These are phyloP conservation scores for Eupithecia exiguata DNA, from an alignment of 2,888 invertebrate genomes.

Conservation along the genomic window DNA sequence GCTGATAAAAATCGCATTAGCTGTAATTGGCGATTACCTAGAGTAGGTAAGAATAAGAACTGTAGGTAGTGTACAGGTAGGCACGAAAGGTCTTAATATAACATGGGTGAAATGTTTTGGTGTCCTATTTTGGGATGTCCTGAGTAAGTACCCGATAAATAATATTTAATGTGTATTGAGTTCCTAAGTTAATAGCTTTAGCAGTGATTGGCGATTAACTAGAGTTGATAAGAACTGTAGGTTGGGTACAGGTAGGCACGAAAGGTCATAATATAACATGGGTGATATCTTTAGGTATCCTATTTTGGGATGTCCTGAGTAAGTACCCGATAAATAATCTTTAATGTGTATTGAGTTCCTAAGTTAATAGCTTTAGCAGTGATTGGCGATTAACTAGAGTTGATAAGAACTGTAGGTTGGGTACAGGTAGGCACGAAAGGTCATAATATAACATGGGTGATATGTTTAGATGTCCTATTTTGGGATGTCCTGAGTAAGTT, in stretches of 20 bases:
- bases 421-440: neutral
- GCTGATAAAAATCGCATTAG: constrained; percentile 53
- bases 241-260: neutral
- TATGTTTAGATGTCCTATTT: neutral
- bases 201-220: constrained; percentile 38
- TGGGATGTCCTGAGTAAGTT: neutral
- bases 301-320: neutral
- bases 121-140: neutral
- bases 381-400: constrained; percentile 33
- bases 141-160: neutral
- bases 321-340: too few species aligned
- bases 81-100: neutral
- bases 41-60: neutral
- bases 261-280: neutral
- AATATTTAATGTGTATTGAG: too few species aligned
- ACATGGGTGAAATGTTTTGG: neutral
- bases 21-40: constrained; percentile 38
- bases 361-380: constrained; percentile 47
- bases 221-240: neutral
- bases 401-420: neutral
- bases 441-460: neutral
- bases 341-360: too few species aligned
- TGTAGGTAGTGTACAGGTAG: neutral
- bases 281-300: neutral
- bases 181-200: constrained; percentile 44